These are phyloP conservation scores for Odiellus spinosus DNA, from an alignment of 2,888 invertebrate genomes.

Conservation along the genomic window DNA sequence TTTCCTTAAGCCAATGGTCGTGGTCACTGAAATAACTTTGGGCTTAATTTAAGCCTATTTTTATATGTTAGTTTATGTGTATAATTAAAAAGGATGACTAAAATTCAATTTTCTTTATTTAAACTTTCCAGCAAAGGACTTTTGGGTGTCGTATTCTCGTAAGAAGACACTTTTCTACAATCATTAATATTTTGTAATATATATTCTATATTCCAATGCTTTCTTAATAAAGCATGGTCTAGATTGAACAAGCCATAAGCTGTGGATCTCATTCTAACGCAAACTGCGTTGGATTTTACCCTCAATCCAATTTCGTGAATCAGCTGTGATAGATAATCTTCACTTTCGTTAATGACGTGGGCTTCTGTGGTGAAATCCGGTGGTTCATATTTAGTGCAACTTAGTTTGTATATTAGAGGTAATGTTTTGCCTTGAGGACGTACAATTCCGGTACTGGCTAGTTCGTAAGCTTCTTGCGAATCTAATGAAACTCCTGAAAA, in stretches of 20 bases:
- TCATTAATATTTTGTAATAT: slow-evolving; percentile 46
- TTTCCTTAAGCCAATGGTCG: too few relatives aligned
- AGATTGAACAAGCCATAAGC: slow-evolving; percentile 64
- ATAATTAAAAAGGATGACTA: too few relatives aligned
- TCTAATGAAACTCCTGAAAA: slow-evolving; percentile 61
- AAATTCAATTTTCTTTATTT: too few relatives aligned
- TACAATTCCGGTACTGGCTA: slow-evolving; percentile 65
- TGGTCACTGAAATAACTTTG: too few relatives aligned
- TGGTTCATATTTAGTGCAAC: slow-evolving; percentile 58
- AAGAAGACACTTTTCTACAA: slow-evolving; percentile 7
- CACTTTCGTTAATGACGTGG: slow-evolving; percentile 69
- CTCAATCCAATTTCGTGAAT: slow-evolving; percentile 67
- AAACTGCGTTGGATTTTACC: slow-evolving; percentile 61
- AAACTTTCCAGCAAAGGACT: too few relatives aligned
- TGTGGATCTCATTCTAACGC: slow-evolving; percentile 59
- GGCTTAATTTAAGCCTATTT: too few relatives aligned
- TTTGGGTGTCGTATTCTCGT: neutral
- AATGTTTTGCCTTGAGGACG: slow-evolving; percentile 51
- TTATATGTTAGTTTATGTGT: too few relatives aligned
- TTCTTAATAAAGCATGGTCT: slow-evolving; percentile 55
- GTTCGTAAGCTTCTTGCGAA: slow-evolving; percentile 74
- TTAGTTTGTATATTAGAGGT: slow-evolving; percentile 69
- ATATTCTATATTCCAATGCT: slow-evolving; percentile 60
- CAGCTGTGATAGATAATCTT: slow-evolving; percentile 55
- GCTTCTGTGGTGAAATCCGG: slow-evolving; percentile 78